Base-by-base conservation (phyloP, 2,113 vertebrate genomes). In the Capreolus pygargus region DNA sequence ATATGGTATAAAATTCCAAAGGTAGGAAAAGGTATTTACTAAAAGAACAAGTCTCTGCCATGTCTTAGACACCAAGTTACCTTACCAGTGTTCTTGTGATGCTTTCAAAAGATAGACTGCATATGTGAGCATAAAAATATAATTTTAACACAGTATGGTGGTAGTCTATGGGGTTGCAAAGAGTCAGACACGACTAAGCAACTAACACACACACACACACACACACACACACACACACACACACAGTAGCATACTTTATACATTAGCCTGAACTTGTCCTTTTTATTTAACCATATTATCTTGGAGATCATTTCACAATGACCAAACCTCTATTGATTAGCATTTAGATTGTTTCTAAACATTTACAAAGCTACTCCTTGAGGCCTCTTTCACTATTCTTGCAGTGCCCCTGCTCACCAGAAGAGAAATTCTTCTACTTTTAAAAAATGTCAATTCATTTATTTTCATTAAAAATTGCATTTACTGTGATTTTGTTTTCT, bases 51-150 rank as follows among this genome's bases (percentile, higher is more conserved):
- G 60, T 94, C 30, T 33, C 43, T 94, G 76, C 14, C 36, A 33
- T 87, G 82, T 67, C 54, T 28, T 93, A 87, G 76, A 91, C 27
- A 93, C 10, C 13, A n/a, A 82, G 67, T 90, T 97, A 36, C 67
- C 78, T 88, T 92, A 86, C 14, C 67, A 79, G 79, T 60, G 17
- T 60, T 96, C 61, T 43, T 86, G 45, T 83, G 2, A 86, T 50
- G 85, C 45, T 96, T 95, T 97, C 43, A 83, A 86, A 55, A 88
- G 47, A 89, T 1, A 83, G 76, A 78, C 52, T 91, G 43, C 25
- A 43, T 85, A 96, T 3, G 28, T 43, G 82, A 95, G 57, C 95
- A 97, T 50, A 95, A 96, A 95, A 94, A 84, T 88, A 93, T 43
- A 28, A 95, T 70, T 91, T 96, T 74, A 94, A 87, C 28, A 87